Percentiles rank a stretch among this genome's conserved stretches.
Evolutionary conservation across 2,888 invertebrate genomes (phyloP).

Genomic region (Tanytarsus gracilentus): DNA sequence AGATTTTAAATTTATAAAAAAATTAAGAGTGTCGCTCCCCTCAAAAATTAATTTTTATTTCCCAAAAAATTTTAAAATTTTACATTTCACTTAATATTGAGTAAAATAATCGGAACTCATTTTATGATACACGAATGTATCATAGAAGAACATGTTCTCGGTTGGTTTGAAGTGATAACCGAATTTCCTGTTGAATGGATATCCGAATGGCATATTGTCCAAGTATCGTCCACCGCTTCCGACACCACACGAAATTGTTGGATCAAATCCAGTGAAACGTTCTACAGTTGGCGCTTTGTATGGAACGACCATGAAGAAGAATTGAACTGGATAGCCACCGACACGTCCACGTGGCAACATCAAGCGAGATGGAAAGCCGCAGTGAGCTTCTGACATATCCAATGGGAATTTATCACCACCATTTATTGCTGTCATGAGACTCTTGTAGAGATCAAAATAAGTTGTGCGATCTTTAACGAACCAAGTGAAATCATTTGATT

Average conservation of each 20-base stretch:
- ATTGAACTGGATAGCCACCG: constrained; percentile 35
- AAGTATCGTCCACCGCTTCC: constrained; percentile 43
- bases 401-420: constrained; percentile 44
- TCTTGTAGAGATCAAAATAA: constrained; percentile 50
- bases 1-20: too few relatives aligned
- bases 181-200: constrained; percentile 14
- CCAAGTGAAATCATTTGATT: constrained; percentile 57
- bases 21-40: too few relatives aligned
- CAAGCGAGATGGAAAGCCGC: constrained; percentile 56
- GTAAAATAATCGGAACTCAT: not conserved
- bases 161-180: not conserved
- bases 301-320: constrained; percentile 24
- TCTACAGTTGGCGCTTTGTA: constrained; percentile 36
- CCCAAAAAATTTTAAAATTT: not conserved
- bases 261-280: constrained; percentile 45
- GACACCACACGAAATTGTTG: constrained; percentile 46
- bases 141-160: constrained; percentile 18
- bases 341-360: constrained; percentile 55
- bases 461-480: constrained; percentile 53
- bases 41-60: too few relatives aligned
- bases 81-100: too few relatives aligned
- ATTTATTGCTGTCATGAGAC: constrained; percentile 47
- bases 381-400: constrained; percentile 47
- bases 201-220: constrained; percentile 20
- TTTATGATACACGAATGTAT: constrained; percentile 20